Evolutionary conservation across 2,888 invertebrate species (phyloP).

Genomic region (Eudasyphora cyanicolor): DNA sequence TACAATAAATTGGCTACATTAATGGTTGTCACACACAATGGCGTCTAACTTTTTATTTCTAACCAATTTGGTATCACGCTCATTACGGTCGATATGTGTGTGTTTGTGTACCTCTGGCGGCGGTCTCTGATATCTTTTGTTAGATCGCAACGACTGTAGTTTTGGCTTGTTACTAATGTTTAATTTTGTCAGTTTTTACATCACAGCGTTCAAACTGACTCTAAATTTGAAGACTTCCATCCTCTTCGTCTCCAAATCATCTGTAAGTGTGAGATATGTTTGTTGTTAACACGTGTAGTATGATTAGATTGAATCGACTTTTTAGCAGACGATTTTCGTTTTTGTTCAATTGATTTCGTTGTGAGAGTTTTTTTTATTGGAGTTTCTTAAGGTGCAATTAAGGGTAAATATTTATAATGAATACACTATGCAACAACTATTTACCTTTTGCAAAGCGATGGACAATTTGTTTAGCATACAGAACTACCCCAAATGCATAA

Average conservation of each 20-base stretch:
- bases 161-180: slow-evolving; percentile 1
- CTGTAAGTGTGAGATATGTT: neutral
- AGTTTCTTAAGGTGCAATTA: too few species aligned
- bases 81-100: neutral
- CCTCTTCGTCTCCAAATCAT: too few species aligned
- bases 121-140: slow-evolving; percentile 29
- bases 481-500: too few species aligned
- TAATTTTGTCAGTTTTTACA: too few species aligned
- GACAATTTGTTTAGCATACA: too few species aligned
- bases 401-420: too few species aligned
- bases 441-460: too few species aligned
- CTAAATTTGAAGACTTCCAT: neutral
- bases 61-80: neutral
- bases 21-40: slow-evolving; percentile 48
- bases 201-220: slow-evolving; percentile 6
- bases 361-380: too few species aligned
- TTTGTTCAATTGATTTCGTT: too few species aligned
- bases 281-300: slow-evolving; percentile 28
- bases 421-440: too few species aligned
- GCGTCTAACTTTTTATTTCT: slow-evolving; percentile 7
- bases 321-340: too few species aligned
- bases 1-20: slow-evolving; percentile 37
- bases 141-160: slow-evolving; percentile 29
- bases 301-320: slow-evolving; percentile 24
- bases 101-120: too few species aligned